These are phyloP conservation scores for Macrophya annulata DNA, from an alignment of 2,888 invertebrate genomes.

Conservation along the genomic window DNA sequence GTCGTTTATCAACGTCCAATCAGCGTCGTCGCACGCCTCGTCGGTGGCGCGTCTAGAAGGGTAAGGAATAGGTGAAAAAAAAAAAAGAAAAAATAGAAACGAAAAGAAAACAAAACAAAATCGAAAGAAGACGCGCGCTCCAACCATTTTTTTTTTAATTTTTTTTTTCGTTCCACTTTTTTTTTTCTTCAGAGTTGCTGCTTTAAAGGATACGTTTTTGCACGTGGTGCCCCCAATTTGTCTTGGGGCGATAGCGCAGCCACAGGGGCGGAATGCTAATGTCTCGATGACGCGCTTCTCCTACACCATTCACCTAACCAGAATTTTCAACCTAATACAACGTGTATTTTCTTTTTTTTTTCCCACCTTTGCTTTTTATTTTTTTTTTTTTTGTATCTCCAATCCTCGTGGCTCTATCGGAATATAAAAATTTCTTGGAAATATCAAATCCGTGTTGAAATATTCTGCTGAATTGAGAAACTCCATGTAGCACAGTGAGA, in stretches of 20 bases:
- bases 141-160: not conserved
- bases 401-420: not conserved
- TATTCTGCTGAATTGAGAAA: not conserved
- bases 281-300: slow-evolving; percentile 51
- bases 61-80: not conserved
- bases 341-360: slow-evolving; percentile 30
- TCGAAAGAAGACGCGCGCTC: slow-evolving; percentile 7
- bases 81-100: not conserved
- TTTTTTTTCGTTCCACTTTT: too few relatives aligned
- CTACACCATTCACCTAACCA: slow-evolving; percentile 24
- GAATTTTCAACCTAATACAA: slow-evolving; percentile 25
- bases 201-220: slow-evolving; percentile 54
- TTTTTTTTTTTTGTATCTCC: not conserved
- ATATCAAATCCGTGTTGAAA: not conserved
- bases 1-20: slow-evolving; percentile 53
- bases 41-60: not conserved
- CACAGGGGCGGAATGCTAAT: slow-evolving; percentile 54
- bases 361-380: not conserved
- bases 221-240: slow-evolving; percentile 52
- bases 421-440: not conserved
- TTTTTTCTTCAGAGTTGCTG: slow-evolving; percentile 40
- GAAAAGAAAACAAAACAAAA: slow-evolving; percentile 18
- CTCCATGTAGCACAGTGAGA: not conserved
- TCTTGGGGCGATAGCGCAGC: slow-evolving; percentile 47
- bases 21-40: slow-evolving; percentile 35